phyloP scores from a whole-genome alignment of 2,797 vertebrate genomes.

The Periparus ater region DNA sequence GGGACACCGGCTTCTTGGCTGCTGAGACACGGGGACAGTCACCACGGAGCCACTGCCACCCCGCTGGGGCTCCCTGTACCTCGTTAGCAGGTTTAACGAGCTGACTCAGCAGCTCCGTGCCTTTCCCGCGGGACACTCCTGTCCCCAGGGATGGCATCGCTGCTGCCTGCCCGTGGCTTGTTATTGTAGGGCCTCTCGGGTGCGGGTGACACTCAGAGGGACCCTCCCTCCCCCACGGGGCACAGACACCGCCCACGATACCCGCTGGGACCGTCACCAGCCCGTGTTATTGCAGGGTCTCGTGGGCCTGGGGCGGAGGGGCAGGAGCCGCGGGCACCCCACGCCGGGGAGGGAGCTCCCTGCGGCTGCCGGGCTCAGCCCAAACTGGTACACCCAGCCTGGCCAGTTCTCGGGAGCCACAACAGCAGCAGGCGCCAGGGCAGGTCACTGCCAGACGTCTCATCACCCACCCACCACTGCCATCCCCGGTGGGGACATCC shows the following conservation, averaged over 20 bases:
- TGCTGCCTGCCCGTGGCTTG: not conserved
- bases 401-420: not conserved
- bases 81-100: not conserved
- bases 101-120: not conserved
- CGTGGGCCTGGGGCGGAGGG: rapidly evolving
- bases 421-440: not conserved
- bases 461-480: not conserved
- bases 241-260: rapidly evolving
- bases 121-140: not conserved
- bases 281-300: not conserved
- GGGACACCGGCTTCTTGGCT: conserved; percentile 89
- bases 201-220: not conserved
- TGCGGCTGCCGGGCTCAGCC: not conserved
- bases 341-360: not conserved
- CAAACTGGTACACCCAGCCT: conserved; percentile 45
- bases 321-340: not conserved
- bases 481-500: not conserved
- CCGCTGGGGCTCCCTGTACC: not conserved
- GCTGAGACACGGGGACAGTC: not conserved
- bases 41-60: not conserved
- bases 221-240: not conserved
- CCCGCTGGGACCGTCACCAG: not conserved
- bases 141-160: not conserved
- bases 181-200: not conserved
- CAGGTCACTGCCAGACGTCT: not conserved